Evolutionary conservation across 2,888 invertebrate genomes (phyloP), one percentile per base, ranked within the genome.

Genomic region (Apeira syringaria): DNA sequence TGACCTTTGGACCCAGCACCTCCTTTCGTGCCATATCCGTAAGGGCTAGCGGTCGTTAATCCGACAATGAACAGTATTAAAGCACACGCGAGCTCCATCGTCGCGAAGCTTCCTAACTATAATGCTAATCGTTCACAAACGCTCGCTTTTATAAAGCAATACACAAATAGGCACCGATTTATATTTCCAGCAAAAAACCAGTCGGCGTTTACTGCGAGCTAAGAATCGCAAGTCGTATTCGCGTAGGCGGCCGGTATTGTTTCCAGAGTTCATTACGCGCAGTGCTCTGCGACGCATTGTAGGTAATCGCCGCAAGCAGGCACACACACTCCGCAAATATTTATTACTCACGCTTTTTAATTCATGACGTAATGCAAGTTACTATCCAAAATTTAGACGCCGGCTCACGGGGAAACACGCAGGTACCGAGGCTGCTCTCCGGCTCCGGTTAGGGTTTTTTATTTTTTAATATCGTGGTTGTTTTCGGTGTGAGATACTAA

Each of bases 61-160:
- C 72, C 69, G 44, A 68, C 67, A 25, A 80, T 53, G 47, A 73
- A 59, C 51, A 86, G 59, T 63, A 83, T 67, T 47, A 79, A 59
- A 47, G 68, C 79, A 75, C 74, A 77, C 54, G 55, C 67, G 72
- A 83, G 82, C 85, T 82, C 81, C 88, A 85, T 86, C 74, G 69
- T 74, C 46, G 60, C 68, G 79, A 74, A 87, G 83, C 87, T 79
- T 76, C 73, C 71, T 65, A 75, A 68, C 62, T 68, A 79, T 74
- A 82, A 77, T 87, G 81, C 70, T 76, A 69, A 71, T 75, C 70
- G 68, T 73, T 61, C 58, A 62, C 61, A 58, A 55, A 56, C 64
- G 66, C 61, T 71, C 66, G 78, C 75, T 77, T 83, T 88, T 88
- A 87, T 88, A 88, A 87, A 87, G 80, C 84, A 69, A 80, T 71